Conservation (phyloP, 2,888 invertebrate species). For the Idaea aversata region DNA sequence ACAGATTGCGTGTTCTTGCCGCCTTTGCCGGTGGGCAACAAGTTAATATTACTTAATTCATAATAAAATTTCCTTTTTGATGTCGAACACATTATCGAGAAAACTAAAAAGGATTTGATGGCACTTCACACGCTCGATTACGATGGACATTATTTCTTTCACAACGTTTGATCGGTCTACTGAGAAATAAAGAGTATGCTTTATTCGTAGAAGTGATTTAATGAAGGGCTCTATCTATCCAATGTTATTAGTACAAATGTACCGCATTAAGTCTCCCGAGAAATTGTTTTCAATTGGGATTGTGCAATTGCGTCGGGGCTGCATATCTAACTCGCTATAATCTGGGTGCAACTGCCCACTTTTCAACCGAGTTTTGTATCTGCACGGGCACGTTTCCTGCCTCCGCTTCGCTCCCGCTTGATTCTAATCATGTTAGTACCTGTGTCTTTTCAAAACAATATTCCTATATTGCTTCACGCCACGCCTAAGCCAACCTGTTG, state of each 20-base stretch:
- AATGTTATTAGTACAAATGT: background rate
- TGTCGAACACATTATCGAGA: constrained; percentile 29
- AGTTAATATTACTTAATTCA: constrained; percentile 40
- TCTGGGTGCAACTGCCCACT: constrained; percentile 40
- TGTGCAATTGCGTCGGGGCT: constrained; percentile 52
- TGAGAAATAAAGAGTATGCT: constrained; percentile 8
- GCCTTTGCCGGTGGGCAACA: constrained; percentile 41
- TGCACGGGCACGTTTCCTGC: constrained; percentile 32
- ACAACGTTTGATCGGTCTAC: constrained; percentile 14
- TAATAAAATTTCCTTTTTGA: constrained; percentile 32
- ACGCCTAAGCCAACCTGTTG: constrained; percentile 34
- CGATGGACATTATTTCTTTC: constrained; percentile 23
- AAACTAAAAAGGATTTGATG: constrained; percentile 40
- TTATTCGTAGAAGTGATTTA: constrained; percentile 17
- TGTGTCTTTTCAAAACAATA: constrained; percentile 49
- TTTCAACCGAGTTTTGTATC: constrained; percentile 28
- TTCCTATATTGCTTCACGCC: constrained; percentile 47
- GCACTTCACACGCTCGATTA: constrained; percentile 31
- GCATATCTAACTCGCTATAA: constrained; percentile 52
- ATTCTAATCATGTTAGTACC: constrained; percentile 42
- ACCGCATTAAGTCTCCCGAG: constrained; percentile 34
- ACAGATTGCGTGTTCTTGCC: constrained; percentile 27
- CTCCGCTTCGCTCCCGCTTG: constrained; percentile 40
- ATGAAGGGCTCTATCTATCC: background rate
- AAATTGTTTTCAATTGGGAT: constrained; percentile 43